Percentiles rank a stretch among this genome's conserved stretches.
Conservation (phyloP, 2,113 vertebrate species). For the Theristicus caerulescens region DNA sequence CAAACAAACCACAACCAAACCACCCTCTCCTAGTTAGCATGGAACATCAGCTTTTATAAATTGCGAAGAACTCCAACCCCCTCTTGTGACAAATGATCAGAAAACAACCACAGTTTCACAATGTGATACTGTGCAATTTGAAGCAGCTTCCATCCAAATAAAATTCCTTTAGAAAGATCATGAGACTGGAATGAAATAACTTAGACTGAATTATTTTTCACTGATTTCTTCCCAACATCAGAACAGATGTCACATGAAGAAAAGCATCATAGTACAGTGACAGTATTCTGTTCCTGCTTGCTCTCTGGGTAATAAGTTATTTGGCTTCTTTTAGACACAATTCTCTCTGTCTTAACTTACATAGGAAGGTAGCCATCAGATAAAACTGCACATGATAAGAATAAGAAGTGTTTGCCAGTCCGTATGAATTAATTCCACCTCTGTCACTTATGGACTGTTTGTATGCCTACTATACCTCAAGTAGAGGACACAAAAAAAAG, state of each 20-base stretch:
- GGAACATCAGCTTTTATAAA: neutral
- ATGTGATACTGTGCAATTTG: neutral
- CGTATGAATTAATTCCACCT: neutral
- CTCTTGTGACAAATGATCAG: constrained; percentile 65
- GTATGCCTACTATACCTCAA: neutral
- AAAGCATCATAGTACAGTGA: neutral
- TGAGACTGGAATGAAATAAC: neutral
- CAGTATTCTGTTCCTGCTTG: neutral
- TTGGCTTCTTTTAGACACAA: neutral
- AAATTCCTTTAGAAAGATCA: neutral
- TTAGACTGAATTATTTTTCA: neutral
- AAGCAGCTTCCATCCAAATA: neutral
- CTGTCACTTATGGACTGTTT: neutral
- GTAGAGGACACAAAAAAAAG: neutral
- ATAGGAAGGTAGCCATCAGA: neutral
- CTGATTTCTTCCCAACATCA: neutral
- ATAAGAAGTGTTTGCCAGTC: neutral
- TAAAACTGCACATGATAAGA: neutral
- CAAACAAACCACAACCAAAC: neutral
- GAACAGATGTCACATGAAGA: neutral
- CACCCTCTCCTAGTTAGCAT: fast-evolving
- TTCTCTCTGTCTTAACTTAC: neutral
- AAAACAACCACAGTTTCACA: neutral
- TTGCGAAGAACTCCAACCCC: constrained; percentile 58
- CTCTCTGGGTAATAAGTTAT: neutral